Evolutionary conservation across 37 sponge, comb jelly and placozoan species (phyloP).

Genomic region (Aphrocallistes beatrix): DNA sequence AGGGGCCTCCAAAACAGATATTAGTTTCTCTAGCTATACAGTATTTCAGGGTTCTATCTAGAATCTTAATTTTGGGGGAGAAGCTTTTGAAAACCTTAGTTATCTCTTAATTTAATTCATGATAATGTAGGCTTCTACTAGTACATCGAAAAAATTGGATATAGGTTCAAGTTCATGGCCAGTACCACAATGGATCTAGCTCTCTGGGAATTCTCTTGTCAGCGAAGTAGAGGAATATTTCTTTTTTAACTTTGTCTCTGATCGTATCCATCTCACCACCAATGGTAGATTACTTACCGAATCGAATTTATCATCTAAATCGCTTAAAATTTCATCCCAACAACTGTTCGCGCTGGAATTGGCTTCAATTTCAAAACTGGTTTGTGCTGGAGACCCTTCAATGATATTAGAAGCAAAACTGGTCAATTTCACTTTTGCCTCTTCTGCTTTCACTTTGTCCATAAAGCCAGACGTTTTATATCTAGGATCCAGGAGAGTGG

Average conservation of each 20-base stretch:
- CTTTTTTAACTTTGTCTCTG: not conserved
- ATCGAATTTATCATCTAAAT: not conserved
- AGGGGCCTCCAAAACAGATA: no score
- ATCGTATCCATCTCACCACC: not conserved
- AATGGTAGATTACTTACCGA: not conserved
- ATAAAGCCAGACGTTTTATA: not conserved
- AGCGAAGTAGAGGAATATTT: not conserved
- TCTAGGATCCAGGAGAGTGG: not conserved
- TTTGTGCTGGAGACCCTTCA: not conserved
- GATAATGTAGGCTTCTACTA: not conserved
- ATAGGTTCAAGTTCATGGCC: no score
- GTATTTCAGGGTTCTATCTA: not conserved
- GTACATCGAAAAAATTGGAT: no score
- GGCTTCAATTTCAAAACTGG: not conserved
- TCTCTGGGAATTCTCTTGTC: no score
- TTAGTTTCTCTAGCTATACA: no score
- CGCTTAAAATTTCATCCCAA: not conserved
- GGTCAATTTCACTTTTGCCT: not conserved
- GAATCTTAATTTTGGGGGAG: not conserved
- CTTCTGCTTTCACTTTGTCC: not conserved
- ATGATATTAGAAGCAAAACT: not conserved
- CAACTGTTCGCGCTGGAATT: not conserved
- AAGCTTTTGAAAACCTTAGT: not conserved
- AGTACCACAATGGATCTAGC: no score
- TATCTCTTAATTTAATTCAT: not conserved